These are phyloP conservation scores for Sylvilagus floridanus DNA, from an alignment of 2,797 vertebrate species.

Conservation along the genomic window DNA sequence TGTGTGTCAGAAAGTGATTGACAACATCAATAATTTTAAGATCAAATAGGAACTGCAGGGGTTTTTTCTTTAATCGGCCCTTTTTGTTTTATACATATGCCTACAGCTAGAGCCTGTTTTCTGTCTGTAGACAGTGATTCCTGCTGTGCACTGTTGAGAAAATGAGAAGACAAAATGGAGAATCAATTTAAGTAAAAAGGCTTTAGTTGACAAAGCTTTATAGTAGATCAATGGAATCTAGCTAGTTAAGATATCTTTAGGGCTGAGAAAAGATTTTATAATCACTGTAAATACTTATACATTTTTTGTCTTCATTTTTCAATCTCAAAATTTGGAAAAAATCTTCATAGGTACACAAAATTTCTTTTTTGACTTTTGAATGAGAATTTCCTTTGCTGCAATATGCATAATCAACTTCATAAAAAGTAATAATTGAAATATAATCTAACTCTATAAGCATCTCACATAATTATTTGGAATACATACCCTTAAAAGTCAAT, in stretches of 20 bases:
- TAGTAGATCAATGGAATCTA: slow-evolving; percentile 87
- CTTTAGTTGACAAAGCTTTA: slow-evolving; percentile 89
- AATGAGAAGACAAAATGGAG: slow-evolving; percentile 89
- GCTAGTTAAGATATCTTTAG: slow-evolving; percentile 87
- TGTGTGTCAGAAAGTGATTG: slow-evolving; percentile 85
- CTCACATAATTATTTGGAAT: slow-evolving; percentile 56
- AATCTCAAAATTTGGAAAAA: slow-evolving; percentile 69
- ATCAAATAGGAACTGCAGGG: slow-evolving; percentile 90
- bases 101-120: slow-evolving; percentile 93
- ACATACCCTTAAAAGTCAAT: slow-evolving; percentile 69
- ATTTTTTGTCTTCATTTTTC: slow-evolving; percentile 52
- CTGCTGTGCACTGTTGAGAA: slow-evolving; percentile 92
- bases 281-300: slow-evolving; percentile 63
- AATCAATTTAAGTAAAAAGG: slow-evolving; percentile 90
- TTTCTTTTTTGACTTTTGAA: slow-evolving; percentile 60
- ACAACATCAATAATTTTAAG: slow-evolving; percentile 91
- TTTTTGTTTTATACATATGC: slow-evolving; percentile 91
- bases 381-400: slow-evolving; percentile 73
- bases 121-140: slow-evolving; percentile 90
- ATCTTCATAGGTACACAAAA: slow-evolving; percentile 53
- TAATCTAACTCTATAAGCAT: neutral
- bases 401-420: slow-evolving; percentile 37
- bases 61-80: slow-evolving; percentile 89
- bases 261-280: slow-evolving; percentile 82
- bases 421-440: slow-evolving; percentile 4